These are phyloP conservation scores for Saccostrea glomerata DNA, from an alignment of 1,140 invertebrate genomes.

Conservation along the genomic window DNA sequence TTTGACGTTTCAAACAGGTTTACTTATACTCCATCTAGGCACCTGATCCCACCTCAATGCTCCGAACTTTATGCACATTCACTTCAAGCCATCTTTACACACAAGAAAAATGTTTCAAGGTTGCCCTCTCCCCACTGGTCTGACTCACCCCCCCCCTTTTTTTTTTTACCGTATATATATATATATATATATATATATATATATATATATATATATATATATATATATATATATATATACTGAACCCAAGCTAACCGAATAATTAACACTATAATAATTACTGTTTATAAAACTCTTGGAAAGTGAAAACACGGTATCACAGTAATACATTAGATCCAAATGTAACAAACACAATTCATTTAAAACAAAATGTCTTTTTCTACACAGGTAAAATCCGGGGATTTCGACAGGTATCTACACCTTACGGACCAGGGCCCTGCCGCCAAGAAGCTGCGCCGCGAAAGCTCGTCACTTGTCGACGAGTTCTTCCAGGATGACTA, in stretches of 20 bases:
- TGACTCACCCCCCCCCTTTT: too few species aligned
- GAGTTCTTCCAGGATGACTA: conserved; percentile 84
- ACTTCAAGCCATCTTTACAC: too few species aligned
- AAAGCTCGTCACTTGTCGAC: conserved; percentile 84
- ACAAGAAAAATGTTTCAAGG: too few species aligned
- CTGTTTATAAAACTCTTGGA: background rate
- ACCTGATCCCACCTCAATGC: too few species aligned
- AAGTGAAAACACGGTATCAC: background rate
- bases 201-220: too few species aligned
- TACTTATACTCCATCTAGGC: too few species aligned
- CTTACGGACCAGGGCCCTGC: background rate
- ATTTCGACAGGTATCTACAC: conserved; percentile 65
- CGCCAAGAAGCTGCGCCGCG: conserved; percentile 81
- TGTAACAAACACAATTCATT: background rate
- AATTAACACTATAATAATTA: conserved; percentile 20
- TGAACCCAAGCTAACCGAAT: background rate
- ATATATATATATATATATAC: too few species aligned
- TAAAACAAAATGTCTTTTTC: conserved; percentile 1
- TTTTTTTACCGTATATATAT: too few species aligned
- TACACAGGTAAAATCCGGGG: conserved; percentile 47
- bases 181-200: too few species aligned
- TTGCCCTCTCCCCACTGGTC: too few species aligned
- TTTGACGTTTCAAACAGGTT: too few species aligned
- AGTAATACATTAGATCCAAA: background rate
- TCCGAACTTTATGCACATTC: too few species aligned